A percentile compares a stretch with the other conserved stretches of the same genome.
Evolutionary conservation across 2,888 invertebrate species (phyloP).

Genomic region (Cerastoderma edule): DNA sequence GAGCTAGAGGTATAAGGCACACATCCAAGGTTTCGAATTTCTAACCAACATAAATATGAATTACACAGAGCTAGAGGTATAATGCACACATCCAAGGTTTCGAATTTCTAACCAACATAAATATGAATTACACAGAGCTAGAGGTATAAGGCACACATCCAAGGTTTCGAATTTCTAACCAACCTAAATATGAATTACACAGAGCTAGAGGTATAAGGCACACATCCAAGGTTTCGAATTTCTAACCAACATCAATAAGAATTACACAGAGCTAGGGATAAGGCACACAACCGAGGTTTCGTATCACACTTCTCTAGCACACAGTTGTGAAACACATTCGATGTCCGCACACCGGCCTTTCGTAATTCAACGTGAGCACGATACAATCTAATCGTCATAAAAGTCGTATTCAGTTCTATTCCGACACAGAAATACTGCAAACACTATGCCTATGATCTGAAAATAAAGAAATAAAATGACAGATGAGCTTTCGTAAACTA

Average conservation of each 20-base stretch:
- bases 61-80: no score
- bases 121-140: no score
- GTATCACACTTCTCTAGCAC: constrained; percentile 3
- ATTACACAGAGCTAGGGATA: neutral
- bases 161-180: no score
- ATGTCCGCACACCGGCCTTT: neutral
- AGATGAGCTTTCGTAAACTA: neutral
- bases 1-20: no score
- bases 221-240: no score
- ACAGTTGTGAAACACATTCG: neutral
- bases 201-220: no score
- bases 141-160: no score
- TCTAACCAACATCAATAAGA: neutral
- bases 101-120: no score
- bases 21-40: no score
- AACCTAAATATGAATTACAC: no score
- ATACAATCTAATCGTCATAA: constrained; percentile 38
- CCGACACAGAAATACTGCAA: constrained; percentile 69
- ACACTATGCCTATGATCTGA: constrained; percentile 72
- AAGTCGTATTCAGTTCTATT: constrained; percentile 62
- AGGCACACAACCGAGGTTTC: neutral
- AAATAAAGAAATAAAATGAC: constrained; percentile 40
- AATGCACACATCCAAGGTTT: no score
- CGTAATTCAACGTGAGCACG: neutral
- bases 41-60: no score